Percentiles rank a stretch among this genome's conserved stretches.
Conservation (phyloP, 2,113 vertebrate species). For the Malurus melanocephalus region DNA sequence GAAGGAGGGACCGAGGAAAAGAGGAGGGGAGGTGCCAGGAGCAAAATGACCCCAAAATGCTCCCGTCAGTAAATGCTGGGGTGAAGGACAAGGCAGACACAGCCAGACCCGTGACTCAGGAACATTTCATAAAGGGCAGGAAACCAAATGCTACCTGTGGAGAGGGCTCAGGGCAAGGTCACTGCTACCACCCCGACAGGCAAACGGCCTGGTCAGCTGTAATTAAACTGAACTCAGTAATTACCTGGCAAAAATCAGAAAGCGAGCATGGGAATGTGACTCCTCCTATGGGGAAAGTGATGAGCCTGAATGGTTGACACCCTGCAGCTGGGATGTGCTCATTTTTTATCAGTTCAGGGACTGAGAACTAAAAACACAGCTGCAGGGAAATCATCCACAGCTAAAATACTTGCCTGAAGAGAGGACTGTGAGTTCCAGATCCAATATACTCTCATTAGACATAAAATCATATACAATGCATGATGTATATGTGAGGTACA, state of each 20-base stretch:
- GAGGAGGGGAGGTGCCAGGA: neutral
- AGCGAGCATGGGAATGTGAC: rapidly evolving
- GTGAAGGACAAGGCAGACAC: neutral
- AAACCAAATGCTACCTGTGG: neutral
- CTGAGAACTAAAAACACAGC: neutral
- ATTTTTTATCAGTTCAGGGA: neutral
- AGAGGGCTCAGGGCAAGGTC: neutral
- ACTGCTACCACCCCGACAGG: neutral
- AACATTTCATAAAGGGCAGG: neutral
- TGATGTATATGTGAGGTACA: neutral
- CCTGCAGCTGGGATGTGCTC: neutral
- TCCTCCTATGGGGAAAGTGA: neutral
- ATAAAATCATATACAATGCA: neutral
- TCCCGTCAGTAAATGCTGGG: neutral
- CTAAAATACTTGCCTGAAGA: neutral
- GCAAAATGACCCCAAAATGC: neutral
- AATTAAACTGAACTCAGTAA: neutral
- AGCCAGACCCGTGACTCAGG: neutral
- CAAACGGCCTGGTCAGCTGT: neutral
- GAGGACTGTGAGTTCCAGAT: neutral
- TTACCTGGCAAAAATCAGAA: neutral
- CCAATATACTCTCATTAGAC: neutral
- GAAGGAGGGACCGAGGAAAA: neutral
- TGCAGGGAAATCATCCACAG: neutral
- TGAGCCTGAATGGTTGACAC: neutral